A percentile compares a stretch with the other conserved stretches of the same genome.
Evolutionary conservation across 2,797 vertebrate species (phyloP).

Genomic region (Centropyge bicolor): DNA sequence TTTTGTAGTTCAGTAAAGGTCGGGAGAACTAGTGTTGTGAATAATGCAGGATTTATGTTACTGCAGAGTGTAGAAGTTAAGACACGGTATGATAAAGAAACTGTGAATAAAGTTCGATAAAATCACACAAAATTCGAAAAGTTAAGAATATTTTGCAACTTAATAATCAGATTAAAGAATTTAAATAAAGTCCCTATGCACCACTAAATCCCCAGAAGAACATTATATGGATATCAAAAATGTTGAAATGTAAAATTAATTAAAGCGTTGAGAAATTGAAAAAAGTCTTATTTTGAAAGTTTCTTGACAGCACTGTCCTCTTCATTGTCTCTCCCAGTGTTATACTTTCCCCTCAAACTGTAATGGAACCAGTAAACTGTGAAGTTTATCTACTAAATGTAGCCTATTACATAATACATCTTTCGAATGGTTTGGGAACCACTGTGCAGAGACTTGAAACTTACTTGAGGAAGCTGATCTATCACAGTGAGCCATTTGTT

Average conservation of each 20-base stretch:
- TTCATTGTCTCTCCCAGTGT: background rate
- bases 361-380: slow-evolving; percentile 7
- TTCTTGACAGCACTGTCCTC: background rate
- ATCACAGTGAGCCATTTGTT: slow-evolving; percentile 29
- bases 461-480: slow-evolving; percentile 6
- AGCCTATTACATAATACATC: background rate
- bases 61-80: background rate
- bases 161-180: background rate
- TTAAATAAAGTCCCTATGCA: background rate
- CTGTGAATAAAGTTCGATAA: background rate
- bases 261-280: background rate
- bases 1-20: background rate
- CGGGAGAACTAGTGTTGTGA: background rate
- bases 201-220: background rate
- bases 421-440: slow-evolving; percentile 35
- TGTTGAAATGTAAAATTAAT: too few relatives aligned
- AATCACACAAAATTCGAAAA: background rate
- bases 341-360: background rate
- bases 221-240: background rate
- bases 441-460: slow-evolving; percentile 19
- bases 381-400: background rate
- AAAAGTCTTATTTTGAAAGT: background rate
- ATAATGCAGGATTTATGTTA: background rate
- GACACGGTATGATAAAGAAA: background rate
- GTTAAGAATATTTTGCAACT: background rate